Conservation (phyloP, 2,113 vertebrate genomes). For the Myiagra hebetior region DNA sequence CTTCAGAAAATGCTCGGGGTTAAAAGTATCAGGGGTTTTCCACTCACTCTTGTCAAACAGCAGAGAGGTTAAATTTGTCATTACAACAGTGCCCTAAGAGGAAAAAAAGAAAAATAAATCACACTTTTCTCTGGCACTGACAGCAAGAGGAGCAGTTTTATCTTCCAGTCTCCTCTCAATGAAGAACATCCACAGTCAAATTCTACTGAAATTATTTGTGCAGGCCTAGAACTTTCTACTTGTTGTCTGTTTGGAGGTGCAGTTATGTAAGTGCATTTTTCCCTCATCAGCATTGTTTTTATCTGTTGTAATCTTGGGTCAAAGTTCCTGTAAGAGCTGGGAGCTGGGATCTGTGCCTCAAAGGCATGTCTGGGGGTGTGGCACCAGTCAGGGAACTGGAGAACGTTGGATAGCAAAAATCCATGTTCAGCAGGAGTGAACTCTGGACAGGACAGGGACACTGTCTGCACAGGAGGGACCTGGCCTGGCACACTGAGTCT, state of each 20-base stretch:
- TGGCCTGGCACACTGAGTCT: neutral
- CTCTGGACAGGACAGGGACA: neutral
- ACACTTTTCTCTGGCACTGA: neutral
- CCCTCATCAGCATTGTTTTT: neutral
- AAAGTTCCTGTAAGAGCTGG: neutral
- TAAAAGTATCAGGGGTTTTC: conserved; percentile 78
- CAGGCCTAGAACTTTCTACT: neutral
- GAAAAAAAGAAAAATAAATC: neutral
- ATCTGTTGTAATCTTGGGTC: neutral
- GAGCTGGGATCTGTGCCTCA: neutral
- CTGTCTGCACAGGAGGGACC: too few species aligned
- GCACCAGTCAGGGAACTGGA: fast-evolving
- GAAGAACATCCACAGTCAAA: neutral
- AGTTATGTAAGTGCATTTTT: fast-evolving
- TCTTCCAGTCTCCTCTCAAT: neutral
- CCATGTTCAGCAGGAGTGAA: neutral
- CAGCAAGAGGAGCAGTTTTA: neutral
- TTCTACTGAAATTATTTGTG: neutral
- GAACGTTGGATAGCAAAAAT: neutral
- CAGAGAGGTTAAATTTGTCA: conserved; percentile 68
- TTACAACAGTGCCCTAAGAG: conserved; percentile 61
- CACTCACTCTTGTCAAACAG: conserved; percentile 80
- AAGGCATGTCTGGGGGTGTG: fast-evolving
- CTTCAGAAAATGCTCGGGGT: conserved; percentile 84
- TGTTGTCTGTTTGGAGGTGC: neutral